A percentile compares a stretch with the other conserved stretches of the same genome.
Evolutionary conservation across 2,797 vertebrate species (phyloP).

Genomic region (Heliangelus exortis): DNA sequence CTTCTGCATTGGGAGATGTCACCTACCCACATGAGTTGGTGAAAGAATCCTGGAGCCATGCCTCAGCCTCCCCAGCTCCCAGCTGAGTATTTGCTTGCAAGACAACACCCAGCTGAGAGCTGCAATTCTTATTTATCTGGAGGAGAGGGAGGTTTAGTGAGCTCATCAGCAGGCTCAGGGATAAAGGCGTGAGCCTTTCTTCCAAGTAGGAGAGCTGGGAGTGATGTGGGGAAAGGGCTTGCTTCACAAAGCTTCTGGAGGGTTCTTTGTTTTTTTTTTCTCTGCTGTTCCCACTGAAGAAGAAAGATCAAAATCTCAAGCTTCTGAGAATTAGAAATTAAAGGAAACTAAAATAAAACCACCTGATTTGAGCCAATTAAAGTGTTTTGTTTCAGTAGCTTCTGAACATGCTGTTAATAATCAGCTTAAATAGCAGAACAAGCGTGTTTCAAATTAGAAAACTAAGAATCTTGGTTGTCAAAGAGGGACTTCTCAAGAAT

Average conservation of each 20-base stretch:
- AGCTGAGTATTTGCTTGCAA: neutral
- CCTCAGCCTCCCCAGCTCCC: neutral
- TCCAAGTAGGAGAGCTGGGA: neutral
- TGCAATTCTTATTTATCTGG: neutral
- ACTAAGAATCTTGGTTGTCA: neutral
- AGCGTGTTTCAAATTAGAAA: constrained; percentile 8
- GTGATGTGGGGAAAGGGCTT: neutral
- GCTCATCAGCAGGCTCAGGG: neutral
- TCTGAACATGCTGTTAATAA: constrained; percentile 37
- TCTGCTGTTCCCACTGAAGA: neutral
- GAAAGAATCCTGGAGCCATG: neutral
- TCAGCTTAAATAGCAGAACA: constrained; percentile 28
- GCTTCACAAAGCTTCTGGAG: neutral
- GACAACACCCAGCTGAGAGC: neutral
- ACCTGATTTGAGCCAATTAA: constrained; percentile 34
- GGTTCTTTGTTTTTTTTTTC: neutral
- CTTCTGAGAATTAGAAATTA: neutral
- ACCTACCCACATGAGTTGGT: neutral
- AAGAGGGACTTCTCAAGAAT: neutral
- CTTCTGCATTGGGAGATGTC: neutral
- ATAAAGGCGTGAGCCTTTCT: neutral
- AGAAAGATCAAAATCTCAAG: neutral
- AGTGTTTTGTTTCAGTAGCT: constrained; percentile 54
- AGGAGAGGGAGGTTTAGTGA: neutral
- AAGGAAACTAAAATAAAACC: neutral